Base-by-base conservation (phyloP, 2,113 vertebrate genomes). In the Rhea americana region DNA sequence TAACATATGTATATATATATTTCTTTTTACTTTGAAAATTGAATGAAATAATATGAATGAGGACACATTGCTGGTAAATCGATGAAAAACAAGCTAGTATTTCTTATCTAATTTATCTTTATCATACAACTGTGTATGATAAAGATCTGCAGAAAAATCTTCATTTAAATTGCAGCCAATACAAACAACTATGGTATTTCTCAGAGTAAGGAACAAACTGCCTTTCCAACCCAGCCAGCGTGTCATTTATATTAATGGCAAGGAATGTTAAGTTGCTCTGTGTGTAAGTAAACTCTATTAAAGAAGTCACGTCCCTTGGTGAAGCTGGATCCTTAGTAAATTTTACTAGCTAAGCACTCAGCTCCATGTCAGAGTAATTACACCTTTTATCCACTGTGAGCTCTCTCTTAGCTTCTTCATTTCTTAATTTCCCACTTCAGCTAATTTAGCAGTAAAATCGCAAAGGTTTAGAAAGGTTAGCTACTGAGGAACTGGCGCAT, bases 221-320 rank as follows among this genome's bases (percentile, higher is more conserved):
- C 76, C 90, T 93, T 97, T 97, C 95, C 93, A 96, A 96, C 6
- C 67, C 91, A 97, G 92, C 68, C 95, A 97, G 91, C 93, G 92
- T 94, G 93, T 94, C 93, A 97, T 97, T 96, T 94, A 70, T 90
- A 96, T 96, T 97, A 96, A 96, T 97, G 80, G 76, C 53, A 67
- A 94, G 91, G 86, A 95, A 95, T 96, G 86, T 82, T 84, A 95
- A 95, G 94, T 96, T 97, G 89, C 87, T 95, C 89, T 87, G 56
- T 94, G 94, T 93, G 85, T 96, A 97, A 97, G 97, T 96, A 97
- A 97, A 97, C 94, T 97, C 95, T 95, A 97, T 98, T 96, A 97
- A 85, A 92, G 89, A 93, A 97, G 93, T 95, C 90, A 94, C 13
- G 65, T 97, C 96, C 96, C 97, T 94, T 93, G 90, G 91, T 82